These are phyloP conservation scores for Adoxophyes honmai DNA, from an alignment of 1,140 invertebrate species.

Conservation along the genomic window DNA sequence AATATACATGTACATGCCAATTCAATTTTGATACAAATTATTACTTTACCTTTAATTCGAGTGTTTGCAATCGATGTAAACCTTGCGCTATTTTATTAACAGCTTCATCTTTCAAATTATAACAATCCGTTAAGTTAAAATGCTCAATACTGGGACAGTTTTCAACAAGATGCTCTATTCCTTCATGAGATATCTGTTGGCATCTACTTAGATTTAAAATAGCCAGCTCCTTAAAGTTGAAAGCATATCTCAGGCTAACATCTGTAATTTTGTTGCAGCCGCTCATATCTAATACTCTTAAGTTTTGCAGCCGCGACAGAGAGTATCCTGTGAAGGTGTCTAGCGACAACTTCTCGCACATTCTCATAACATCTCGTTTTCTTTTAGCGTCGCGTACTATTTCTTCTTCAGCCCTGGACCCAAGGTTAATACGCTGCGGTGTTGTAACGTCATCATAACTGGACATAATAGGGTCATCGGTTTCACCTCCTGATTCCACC, in stretches of 20 bases:
- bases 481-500: slow-evolving; percentile 46
- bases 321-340: slow-evolving; percentile 76
- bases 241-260: slow-evolving; percentile 82
- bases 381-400: slow-evolving; percentile 81
- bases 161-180: slow-evolving; percentile 79
- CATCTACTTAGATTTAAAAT: slow-evolving; percentile 81
- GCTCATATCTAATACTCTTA: slow-evolving; percentile 80
- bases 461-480: slow-evolving; percentile 51
- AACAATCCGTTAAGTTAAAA: slow-evolving; percentile 81
- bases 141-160: slow-evolving; percentile 84
- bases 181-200: slow-evolving; percentile 82
- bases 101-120: slow-evolving; percentile 82
- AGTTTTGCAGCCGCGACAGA: slow-evolving; percentile 77
- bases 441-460: slow-evolving; percentile 39
- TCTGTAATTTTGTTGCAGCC: slow-evolving; percentile 84
- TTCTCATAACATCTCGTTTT: slow-evolving; percentile 79
- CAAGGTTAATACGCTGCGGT: slow-evolving; percentile 77
- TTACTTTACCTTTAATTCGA: slow-evolving; percentile 79
- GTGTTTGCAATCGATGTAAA: slow-evolving; percentile 78
- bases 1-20: neutral
- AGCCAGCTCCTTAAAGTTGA: slow-evolving; percentile 81
- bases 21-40: too few relatives aligned
- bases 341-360: slow-evolving; percentile 77
- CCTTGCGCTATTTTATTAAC: slow-evolving; percentile 78
- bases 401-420: slow-evolving; percentile 82